Base-by-base conservation (phyloP, 1,140 invertebrate genomes). In the Ganaspis sp. region DNA sequence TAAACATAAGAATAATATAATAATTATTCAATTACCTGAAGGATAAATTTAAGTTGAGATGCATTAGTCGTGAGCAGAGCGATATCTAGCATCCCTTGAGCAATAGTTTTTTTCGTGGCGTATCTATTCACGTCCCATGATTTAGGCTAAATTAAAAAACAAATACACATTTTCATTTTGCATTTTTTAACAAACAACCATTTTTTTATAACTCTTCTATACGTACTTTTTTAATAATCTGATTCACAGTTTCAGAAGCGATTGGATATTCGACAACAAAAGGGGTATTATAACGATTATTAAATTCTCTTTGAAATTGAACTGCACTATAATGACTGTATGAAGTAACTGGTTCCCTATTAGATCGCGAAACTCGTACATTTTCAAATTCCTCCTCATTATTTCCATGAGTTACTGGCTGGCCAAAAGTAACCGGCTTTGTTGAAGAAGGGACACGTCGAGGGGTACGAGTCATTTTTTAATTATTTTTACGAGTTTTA, bases 11-110 rank as follows among this genome's bases (percentile, higher is more conserved):
- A n/a, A n/a, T n/a, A n/a, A n/a, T n/a, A n/a, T n/a, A n/a, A n/a
- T n/a, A n/a, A n/a, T n/a, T n/a, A n/a, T n/a, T n/a, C n/a, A 26
- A 37, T 72, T 83, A 87, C 86, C 82, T 96, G 95, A 0, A 98
- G 92, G 15, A 97, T 94, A 83, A 97, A 97, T 89, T 97, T 97
- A 9, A 98, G 90, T 85, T 98, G 96, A 0, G 95, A 96, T n/a
- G 96, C 96, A 87, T 97, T 96, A 1, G 95, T 95, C 0, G 95
- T 96, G 37, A 96, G 91, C 53, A 96, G 88, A 0, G 96, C 95
- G 74, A 97, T 95, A 77, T 93, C 92, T 81, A 93, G 87, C 92
- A 93, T 92, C 1, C 93, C 92, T 81, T 94, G 94, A 11, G 94
- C 94, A 49, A 94, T 92, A 0, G 94, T 94, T 83, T 94, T 94